Percentiles rank a stretch among this genome's conserved stretches.
phyloP scores from a whole-genome alignment of 2,797 vertebrate species.

The Coluber constrictor region DNA sequence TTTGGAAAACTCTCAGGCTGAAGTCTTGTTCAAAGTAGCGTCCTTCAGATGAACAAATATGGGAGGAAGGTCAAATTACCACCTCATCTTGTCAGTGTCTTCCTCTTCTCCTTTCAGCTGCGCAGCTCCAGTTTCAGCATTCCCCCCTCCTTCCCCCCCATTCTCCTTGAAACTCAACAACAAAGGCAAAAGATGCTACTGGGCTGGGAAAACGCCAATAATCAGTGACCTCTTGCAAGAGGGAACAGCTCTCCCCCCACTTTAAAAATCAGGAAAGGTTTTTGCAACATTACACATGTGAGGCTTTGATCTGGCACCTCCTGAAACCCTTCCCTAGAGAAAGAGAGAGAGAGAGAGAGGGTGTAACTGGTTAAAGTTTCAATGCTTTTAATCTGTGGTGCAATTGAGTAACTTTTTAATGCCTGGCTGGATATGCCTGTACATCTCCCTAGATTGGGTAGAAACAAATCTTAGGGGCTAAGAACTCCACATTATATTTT shows the following conservation, averaged over 20 bases:
- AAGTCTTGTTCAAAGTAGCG: slow-evolving; percentile 66
- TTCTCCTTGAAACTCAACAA: slow-evolving; percentile 50
- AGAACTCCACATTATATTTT: background rate
- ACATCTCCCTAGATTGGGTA: background rate
- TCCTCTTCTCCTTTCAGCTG: slow-evolving; percentile 52
- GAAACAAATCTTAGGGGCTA: background rate
- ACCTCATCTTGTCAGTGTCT: slow-evolving; percentile 62
- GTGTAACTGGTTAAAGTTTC: background rate
- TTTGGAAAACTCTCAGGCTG: slow-evolving; percentile 54
- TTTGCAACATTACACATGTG: background rate
- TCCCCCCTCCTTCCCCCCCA: slow-evolving; percentile 44
- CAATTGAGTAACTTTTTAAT: background rate
- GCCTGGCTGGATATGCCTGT: background rate
- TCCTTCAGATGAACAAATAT: slow-evolving; percentile 65
- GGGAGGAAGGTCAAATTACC: slow-evolving; percentile 65
- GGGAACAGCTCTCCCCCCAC: background rate
- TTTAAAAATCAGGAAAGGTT: background rate
- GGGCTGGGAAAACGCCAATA: slow-evolving; percentile 48
- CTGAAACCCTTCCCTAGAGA: background rate
- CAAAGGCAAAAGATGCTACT: slow-evolving; percentile 51
- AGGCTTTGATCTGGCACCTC: background rate
- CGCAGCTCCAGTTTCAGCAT: slow-evolving; percentile 63
- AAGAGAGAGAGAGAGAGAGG: background rate
- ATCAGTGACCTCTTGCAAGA: slow-evolving; percentile 45
- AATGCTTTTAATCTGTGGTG: background rate